phyloP scores from a whole-genome alignment of 2,797 vertebrate species.

The Enteromius thamalakanensis region DNA sequence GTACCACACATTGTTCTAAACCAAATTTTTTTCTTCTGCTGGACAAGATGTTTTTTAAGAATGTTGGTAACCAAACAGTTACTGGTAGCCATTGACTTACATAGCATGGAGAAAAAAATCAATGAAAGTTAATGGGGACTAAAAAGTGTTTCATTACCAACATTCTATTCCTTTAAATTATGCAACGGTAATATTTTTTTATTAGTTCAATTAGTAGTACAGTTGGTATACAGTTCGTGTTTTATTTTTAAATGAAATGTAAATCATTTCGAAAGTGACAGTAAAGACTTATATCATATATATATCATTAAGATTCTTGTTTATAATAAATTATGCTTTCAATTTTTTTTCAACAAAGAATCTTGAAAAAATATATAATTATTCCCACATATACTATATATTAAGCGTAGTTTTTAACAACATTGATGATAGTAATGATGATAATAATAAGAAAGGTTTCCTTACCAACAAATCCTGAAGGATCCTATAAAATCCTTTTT shows the following conservation, averaged over 20 bases:
- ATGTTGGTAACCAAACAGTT: neutral
- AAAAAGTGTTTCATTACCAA: neutral
- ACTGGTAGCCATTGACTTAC: neutral
- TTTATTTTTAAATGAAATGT: neutral
- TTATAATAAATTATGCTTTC: neutral
- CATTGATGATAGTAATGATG: neutral
- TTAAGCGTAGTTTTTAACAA: neutral
- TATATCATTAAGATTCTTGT: neutral
- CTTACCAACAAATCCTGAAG: neutral
- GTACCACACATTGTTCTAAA: neutral
- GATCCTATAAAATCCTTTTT: neutral
- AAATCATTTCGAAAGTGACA: neutral
- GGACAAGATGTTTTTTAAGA: neutral
- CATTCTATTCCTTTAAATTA: neutral
- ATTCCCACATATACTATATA: neutral
- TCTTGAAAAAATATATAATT: neutral
- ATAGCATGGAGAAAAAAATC: neutral
- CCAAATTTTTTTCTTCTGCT: neutral
- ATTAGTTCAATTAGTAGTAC: neutral
- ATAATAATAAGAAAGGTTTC: neutral
- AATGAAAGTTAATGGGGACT: neutral
- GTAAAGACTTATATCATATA: neutral
- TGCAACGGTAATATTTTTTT: neutral
- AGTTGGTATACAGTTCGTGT: neutral
- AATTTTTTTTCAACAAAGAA: neutral